Evolutionary conservation across 2,113 vertebrate species (phyloP).

Genomic region (Heterocephalus glaber): DNA sequence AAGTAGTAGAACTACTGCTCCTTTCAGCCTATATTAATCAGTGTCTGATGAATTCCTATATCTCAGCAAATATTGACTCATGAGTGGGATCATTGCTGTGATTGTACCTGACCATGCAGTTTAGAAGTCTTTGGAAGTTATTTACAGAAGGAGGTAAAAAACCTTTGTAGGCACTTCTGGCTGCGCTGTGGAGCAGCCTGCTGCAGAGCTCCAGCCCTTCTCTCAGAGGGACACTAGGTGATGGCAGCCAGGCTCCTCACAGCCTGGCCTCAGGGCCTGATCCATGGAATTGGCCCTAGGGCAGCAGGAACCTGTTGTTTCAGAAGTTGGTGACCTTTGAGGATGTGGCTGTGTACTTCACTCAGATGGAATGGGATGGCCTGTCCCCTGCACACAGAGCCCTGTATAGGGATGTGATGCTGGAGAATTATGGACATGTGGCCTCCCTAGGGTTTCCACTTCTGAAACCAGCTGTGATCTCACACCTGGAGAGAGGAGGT

Average conservation of each 20-base stretch:
- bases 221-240: too few relatives aligned
- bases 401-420: too few relatives aligned
- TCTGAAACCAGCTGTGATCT: constrained; percentile 77
- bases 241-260: too few relatives aligned
- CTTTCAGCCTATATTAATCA: neutral
- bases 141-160: neutral
- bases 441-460: constrained; percentile 74
- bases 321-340: constrained; percentile 82
- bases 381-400: constrained; percentile 75
- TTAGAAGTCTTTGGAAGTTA: neutral
- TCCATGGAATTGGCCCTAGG: constrained; percentile 77
- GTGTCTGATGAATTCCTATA: neutral
- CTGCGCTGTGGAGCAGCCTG: too few relatives aligned
- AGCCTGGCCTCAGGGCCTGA: constrained; percentile 79
- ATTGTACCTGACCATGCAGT: neutral
- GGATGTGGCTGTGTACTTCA: constrained; percentile 80
- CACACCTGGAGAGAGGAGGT: constrained; percentile 66
- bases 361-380: constrained; percentile 70
- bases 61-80: neutral
- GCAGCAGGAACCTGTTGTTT: constrained; percentile 81
- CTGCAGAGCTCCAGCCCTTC: too few relatives aligned
- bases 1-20: neutral
- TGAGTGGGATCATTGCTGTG: neutral
- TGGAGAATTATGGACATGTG: constrained; percentile 71
- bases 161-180: neutral